Percentiles rank a stretch among this genome's conserved stretches.
These are phyloP conservation scores for Nasonia longicornis DNA, from an alignment of 1,140 invertebrate genomes.

Conservation along the genomic window DNA sequence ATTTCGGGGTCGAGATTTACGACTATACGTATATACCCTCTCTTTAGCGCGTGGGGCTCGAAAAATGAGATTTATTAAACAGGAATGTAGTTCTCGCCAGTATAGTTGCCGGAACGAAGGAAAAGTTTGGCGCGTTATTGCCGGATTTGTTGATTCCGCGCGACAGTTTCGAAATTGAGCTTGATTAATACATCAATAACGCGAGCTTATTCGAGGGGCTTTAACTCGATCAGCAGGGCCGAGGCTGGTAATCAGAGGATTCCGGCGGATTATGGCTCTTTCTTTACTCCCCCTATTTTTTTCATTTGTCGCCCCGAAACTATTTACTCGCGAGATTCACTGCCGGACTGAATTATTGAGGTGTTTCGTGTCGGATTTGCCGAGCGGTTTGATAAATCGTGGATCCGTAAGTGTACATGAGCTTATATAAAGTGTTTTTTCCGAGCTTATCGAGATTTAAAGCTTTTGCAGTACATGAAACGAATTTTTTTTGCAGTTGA, in stretches of 20 bases:
- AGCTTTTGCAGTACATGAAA: too few species aligned
- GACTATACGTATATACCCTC: not conserved
- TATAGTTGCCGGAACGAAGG: not conserved
- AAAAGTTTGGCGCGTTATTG: not conserved
- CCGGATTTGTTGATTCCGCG: not conserved
- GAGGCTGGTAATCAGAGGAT: not conserved
- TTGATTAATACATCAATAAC: slow-evolving; percentile 10
- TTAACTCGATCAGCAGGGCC: not conserved
- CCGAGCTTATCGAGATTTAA: too few species aligned
- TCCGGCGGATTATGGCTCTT: not conserved
- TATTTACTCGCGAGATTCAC: not conserved
- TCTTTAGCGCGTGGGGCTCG: not conserved
- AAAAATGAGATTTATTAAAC: slow-evolving; percentile 22
- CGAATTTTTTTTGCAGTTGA: too few species aligned
- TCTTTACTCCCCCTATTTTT: not conserved
- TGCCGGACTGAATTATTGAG: not conserved
- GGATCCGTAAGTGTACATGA: too few species aligned
- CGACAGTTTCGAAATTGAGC: not conserved
- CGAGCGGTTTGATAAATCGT: too few species aligned
- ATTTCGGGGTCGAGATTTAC: slow-evolving; percentile 29
- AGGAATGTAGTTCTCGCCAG: not conserved
- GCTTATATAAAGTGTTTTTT: too few species aligned
- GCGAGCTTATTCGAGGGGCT: not conserved
- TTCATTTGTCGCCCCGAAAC: not conserved
- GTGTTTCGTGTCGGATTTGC: not conserved